These are phyloP conservation scores for Charadrius vociferus DNA, from an alignment of 2,113 vertebrate genomes.

Conservation along the genomic window DNA sequence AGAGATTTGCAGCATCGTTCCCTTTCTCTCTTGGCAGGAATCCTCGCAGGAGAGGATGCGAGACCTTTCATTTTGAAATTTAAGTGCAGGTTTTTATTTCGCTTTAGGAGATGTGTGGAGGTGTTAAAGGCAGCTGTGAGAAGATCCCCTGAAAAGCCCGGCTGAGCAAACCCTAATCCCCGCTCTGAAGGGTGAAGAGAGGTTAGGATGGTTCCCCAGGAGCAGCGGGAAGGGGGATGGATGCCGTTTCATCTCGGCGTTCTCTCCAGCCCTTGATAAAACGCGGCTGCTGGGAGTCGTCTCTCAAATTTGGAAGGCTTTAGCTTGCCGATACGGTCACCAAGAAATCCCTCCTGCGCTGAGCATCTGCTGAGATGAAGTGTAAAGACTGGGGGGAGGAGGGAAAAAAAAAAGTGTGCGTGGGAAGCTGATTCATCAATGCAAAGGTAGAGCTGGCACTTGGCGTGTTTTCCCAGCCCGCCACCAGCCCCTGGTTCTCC, in stretches of 20 bases:
- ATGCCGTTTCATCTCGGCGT: neutral
- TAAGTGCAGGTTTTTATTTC: neutral
- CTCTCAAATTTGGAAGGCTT: neutral
- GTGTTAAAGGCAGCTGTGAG: neutral
- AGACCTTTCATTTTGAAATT: neutral
- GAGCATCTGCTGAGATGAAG: neutral
- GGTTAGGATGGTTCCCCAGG: neutral
- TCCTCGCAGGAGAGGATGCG: neutral
- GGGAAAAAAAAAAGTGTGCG: too few relatives aligned
- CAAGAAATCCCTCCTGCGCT: neutral
- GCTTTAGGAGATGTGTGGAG: neutral
- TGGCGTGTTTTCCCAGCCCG: rapidly evolving
- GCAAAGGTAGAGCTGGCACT: neutral
- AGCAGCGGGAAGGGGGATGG: neutral
- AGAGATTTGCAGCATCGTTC: neutral
- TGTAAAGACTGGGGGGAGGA: rapidly evolving
- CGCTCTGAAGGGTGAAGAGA: neutral
- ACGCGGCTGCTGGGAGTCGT: rapidly evolving
- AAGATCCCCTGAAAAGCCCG: neutral
- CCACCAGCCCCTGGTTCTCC: rapidly evolving
- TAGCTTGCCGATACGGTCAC: rapidly evolving
- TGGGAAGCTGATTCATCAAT: neutral
- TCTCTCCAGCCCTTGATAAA: neutral
- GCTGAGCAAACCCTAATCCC: neutral
- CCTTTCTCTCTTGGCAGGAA: neutral